Evolutionary conservation across 2,888 invertebrate genomes (phyloP).

Genomic region (Ctena decussata): DNA sequence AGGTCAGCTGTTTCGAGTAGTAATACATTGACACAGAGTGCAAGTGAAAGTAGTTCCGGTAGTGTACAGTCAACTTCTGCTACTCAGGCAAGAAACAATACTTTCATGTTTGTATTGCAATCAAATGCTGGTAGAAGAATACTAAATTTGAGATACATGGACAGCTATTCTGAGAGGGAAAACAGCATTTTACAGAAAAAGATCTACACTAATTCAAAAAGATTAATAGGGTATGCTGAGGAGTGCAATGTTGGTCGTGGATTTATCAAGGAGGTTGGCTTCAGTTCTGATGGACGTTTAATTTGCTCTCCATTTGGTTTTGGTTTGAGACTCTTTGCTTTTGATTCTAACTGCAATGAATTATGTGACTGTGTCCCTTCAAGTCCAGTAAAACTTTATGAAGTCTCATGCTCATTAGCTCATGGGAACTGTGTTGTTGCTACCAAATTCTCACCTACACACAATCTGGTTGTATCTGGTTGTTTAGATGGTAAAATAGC

Average conservation of each 20-base stretch:
- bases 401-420: constrained; percentile 91
- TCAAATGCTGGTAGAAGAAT: constrained; percentile 57
- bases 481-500: constrained; percentile 95
- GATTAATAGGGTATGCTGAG: constrained; percentile 94
- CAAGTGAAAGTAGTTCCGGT: background rate
- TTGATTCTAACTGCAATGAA: constrained; percentile 93
- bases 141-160: constrained; percentile 61
- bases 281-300: constrained; percentile 95
- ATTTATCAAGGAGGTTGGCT: constrained; percentile 97
- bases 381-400: constrained; percentile 89
- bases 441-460: constrained; percentile 95
- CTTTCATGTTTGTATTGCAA: constrained; percentile 60
- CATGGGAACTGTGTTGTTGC: constrained; percentile 95
- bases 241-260: constrained; percentile 96
- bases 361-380: constrained; percentile 91
- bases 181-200: constrained; percentile 54
- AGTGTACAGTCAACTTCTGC: background rate
- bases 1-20: background rate
- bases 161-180: constrained; percentile 58
- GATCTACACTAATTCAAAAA: constrained; percentile 90
- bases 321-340: constrained; percentile 94
- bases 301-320: constrained; percentile 96
- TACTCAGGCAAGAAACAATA: constrained; percentile 37
- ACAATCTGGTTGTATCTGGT: constrained; percentile 95
- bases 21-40: background rate